These are phyloP conservation scores for Scylla paramamosain DNA, from an alignment of 1,140 invertebrate species.

Conservation along the genomic window DNA sequence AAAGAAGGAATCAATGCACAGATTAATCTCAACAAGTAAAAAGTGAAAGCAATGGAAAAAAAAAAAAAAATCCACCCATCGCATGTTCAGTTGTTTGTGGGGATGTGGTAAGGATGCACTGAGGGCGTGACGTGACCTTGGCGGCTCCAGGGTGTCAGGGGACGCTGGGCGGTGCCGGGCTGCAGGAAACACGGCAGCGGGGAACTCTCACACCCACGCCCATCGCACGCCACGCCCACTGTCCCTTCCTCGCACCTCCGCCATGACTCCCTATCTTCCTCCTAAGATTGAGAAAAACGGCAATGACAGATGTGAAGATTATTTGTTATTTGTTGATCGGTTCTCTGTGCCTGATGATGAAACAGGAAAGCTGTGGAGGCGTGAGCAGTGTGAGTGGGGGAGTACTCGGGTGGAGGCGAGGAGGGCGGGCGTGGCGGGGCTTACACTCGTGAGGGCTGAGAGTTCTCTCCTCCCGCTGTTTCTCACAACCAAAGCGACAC, in stretches of 20 bases:
- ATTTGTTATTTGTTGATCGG: too few relatives aligned
- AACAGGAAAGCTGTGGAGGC: too few relatives aligned
- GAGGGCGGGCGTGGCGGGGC: neutral
- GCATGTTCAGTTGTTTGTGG: neutral
- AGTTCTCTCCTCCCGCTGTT: neutral
- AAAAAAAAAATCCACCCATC: neutral
- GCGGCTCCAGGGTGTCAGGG: neutral
- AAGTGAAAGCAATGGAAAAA: too few relatives aligned
- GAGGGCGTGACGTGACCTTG: neutral
- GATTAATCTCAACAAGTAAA: too few relatives aligned
- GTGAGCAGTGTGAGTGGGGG: neutral
- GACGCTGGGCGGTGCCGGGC: neutral
- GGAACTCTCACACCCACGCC: neutral
- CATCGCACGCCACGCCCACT: neutral
- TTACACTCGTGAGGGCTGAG: neutral
- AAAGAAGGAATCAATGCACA: too few relatives aligned
- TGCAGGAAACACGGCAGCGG: neutral
- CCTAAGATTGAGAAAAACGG: neutral
- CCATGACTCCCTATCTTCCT: neutral
- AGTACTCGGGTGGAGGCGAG: neutral
- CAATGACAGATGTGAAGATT: too few relatives aligned
- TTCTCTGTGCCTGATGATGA: too few relatives aligned
- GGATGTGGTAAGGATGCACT: neutral
- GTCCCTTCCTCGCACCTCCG: too few relatives aligned
- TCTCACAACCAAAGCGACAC: neutral